These are phyloP conservation scores for Gorsachius magnificus DNA, from an alignment of 2,797 vertebrate genomes.

Conservation along the genomic window DNA sequence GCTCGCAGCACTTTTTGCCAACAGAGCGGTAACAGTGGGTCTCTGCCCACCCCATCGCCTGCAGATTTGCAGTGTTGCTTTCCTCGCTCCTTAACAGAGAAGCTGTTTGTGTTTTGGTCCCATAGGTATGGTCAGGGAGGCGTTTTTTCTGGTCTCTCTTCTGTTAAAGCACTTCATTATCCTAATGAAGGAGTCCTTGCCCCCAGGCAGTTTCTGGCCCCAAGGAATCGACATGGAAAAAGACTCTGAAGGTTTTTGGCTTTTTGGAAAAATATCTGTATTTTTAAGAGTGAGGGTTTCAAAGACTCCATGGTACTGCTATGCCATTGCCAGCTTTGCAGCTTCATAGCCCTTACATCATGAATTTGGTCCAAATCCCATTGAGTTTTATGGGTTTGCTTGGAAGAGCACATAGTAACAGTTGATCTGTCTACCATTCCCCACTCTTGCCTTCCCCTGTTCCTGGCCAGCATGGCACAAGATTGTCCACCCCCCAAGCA, in stretches of 20 bases:
- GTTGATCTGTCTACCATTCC: not conserved
- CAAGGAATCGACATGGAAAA: not conserved
- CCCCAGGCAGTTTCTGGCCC: not conserved
- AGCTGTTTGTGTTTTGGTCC: not conserved
- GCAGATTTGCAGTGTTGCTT: not conserved
- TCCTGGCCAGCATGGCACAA: not conserved
- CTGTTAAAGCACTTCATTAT: not conserved
- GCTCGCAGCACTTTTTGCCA: not conserved
- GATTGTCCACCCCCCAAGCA: not conserved
- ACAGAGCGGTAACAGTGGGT: not conserved
- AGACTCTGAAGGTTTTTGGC: not conserved
- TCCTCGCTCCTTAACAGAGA: not conserved
- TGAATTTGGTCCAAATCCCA: not conserved
- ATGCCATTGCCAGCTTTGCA: not conserved
- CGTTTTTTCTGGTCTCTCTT: not conserved
- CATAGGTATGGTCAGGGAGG: not conserved
- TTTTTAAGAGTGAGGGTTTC: not conserved
- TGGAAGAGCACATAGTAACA: not conserved
- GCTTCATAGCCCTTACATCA: not conserved
- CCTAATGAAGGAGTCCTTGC: not conserved
- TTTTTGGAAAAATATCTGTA: not conserved
- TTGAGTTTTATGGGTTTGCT: not conserved
- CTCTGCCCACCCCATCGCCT: not conserved
- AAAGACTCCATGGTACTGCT: fast-evolving
- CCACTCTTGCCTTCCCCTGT: not conserved